These are phyloP conservation scores for Eonycteris spelaea DNA, from an alignment of 2,113 vertebrate genomes.

Conservation along the genomic window DNA sequence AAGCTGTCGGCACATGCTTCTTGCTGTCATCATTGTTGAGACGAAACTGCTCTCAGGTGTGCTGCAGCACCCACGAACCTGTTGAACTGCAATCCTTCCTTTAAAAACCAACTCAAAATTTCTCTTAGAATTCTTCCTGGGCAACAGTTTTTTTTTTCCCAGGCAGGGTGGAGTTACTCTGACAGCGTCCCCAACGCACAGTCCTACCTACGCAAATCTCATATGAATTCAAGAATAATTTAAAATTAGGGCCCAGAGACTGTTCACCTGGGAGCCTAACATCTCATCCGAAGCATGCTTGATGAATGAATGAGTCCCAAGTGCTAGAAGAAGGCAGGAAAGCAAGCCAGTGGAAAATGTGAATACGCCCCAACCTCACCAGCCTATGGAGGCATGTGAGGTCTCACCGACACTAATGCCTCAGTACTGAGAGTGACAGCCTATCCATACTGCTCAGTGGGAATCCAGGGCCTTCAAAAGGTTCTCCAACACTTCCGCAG, in stretches of 20 bases:
- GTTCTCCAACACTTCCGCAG: not conserved
- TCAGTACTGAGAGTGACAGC: not conserved
- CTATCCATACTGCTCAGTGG: not conserved
- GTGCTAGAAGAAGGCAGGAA: not conserved
- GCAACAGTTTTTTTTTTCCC: not conserved
- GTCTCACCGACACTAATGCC: not conserved
- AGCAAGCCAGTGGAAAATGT: not conserved
- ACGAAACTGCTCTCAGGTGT: not conserved
- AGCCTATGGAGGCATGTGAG: rapidly evolving
- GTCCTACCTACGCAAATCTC: not conserved
- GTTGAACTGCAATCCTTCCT: not conserved
- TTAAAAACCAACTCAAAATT: not conserved
- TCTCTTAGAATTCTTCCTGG: not conserved
- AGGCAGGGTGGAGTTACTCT: not conserved
- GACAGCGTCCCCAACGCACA: rapidly evolving
- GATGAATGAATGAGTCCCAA: not conserved
- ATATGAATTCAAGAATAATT: not conserved
- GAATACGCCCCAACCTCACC: not conserved
- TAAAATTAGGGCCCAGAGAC: not conserved
- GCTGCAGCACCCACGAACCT: not conserved
- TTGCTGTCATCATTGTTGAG: not conserved
- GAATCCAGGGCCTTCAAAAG: not conserved
- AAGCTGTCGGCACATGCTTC: not conserved
- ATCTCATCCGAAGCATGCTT: not conserved
- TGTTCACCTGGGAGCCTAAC: not conserved